Percentiles rank a stretch among this genome's conserved stretches.
phyloP scores from a whole-genome alignment of 2,888 invertebrate species.

The Dicranocentrus wangi region DNA sequence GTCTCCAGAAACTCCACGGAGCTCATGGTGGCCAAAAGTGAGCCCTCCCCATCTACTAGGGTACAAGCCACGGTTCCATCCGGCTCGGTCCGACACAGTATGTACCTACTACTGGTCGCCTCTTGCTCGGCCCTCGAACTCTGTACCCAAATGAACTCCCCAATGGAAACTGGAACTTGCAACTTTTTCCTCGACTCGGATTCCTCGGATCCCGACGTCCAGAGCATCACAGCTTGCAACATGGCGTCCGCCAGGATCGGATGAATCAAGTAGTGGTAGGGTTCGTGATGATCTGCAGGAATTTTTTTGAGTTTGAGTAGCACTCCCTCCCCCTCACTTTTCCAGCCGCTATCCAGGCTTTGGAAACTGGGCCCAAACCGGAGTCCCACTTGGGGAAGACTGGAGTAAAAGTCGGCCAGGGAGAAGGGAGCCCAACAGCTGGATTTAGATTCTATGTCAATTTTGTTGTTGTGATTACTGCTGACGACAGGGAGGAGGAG shows the following conservation, averaged over 20 bases:
- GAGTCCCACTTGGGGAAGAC: not conserved
- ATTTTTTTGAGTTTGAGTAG: conserved; percentile 14
- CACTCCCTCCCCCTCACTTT: not conserved
- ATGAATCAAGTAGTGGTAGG: conserved; percentile 45
- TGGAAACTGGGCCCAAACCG: conserved; percentile 25
- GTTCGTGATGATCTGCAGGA: not conserved
- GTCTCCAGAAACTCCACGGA: conserved; percentile 39
- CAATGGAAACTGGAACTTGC: conserved; percentile 44
- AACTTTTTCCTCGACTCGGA: too few species aligned
- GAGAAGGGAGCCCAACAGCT: too few species aligned
- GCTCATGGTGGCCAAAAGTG: conserved; percentile 28
- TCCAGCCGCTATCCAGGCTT: too few species aligned
- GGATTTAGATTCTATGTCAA: too few species aligned
- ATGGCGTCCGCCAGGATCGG: conserved; percentile 53
- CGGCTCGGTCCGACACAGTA: not conserved
- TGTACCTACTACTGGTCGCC: too few species aligned
- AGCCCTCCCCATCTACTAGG: not conserved
- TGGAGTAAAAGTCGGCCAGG: conserved; percentile 30
- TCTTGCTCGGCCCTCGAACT: too few species aligned
- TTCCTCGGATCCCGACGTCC: too few species aligned
- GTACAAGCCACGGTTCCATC: too few species aligned
- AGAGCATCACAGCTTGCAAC: conserved; percentile 33
- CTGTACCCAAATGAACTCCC: too few species aligned
- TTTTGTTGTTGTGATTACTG: too few species aligned
- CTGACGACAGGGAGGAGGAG: too few species aligned